Evolutionary conservation across 1,140 invertebrate genomes (phyloP), one percentile per base, ranked within the genome.

Genomic region (Fopius arisanus): DNA sequence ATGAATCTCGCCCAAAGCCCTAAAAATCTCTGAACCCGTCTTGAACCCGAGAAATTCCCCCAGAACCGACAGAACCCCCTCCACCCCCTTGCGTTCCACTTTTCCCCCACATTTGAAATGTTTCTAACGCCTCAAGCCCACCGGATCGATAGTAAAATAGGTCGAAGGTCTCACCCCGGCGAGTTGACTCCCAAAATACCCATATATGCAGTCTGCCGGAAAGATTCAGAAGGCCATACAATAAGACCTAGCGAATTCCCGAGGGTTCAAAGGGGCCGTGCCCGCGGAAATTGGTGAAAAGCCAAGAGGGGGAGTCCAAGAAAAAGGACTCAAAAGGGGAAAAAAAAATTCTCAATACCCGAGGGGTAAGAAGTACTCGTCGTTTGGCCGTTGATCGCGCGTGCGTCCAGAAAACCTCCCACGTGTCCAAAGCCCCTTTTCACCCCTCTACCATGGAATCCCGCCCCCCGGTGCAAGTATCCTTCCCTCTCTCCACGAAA

Each of bases 111-210:
- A 26, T 59, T 59, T 19, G 14, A 51, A 51, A 19, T 51, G 1
- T 16, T 51, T 14, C 12, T 7, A 59, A 59, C 19, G 0, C 23
- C 21, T 48, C 43, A 3, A 16, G n/a, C 28, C 21, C 40, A 71
- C 31, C 71, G 77, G 80, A 86, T 86, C 84, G 80, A 87, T 86
- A 82, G 79, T 82, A 86, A 86, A 84, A 86, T 87, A 77, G 85
- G 84, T 86, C 85, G 85, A 80, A 86, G 81, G 76, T 83, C 80
- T 78, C 77, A 70, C 68, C 73, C 33, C 48, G 10, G 26, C 26
- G 19, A 21, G 12, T 29, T 33, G 26, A 51, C 7, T 59, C 14
- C 21, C 31, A 70, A 40, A 62, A 9, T 21, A 59, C 19, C 54
- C 19, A 59, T 28, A 28, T 59, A 28, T 59, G 16, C 48, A 54